phyloP scores from a whole-genome alignment of 2,797 vertebrate species.

The Melanitta fusca region DNA sequence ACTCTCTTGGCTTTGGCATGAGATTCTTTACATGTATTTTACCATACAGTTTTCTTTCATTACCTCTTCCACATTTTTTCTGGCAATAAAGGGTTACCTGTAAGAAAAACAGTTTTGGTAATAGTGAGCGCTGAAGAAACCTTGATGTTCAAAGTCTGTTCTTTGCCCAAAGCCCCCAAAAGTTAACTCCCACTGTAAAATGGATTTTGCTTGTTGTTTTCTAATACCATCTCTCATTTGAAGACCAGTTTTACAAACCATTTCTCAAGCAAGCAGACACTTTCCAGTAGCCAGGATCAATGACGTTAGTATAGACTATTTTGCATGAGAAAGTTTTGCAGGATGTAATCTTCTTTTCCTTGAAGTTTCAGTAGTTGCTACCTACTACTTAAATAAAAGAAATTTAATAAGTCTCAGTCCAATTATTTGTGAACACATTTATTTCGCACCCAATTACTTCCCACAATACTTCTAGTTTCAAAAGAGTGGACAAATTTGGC shows the following conservation, averaged over 20 bases:
- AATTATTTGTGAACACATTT: constrained; percentile 27
- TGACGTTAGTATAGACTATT: not conserved
- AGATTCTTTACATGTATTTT: not conserved
- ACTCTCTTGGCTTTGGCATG: not conserved
- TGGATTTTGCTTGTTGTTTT: not conserved
- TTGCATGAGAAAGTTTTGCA: constrained; percentile 27
- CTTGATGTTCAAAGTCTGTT: not conserved
- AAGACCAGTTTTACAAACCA: not conserved
- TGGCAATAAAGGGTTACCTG: not conserved
- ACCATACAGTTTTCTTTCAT: not conserved
- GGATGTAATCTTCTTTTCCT: not conserved
- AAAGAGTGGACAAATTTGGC: constrained; percentile 13
- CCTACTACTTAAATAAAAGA: not conserved
- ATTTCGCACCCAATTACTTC: not conserved
- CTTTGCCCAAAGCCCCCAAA: not conserved
- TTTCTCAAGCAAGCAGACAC: not conserved
- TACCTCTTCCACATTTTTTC: not conserved
- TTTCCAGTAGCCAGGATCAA: not conserved
- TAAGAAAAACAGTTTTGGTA: not conserved
- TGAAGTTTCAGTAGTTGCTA: constrained; percentile 35
- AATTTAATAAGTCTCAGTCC: constrained; percentile 23
- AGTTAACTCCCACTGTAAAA: not conserved
- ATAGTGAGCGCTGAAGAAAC: not conserved
- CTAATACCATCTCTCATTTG: not conserved
- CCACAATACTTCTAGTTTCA: constrained; percentile 12